These are phyloP conservation scores for Campopleginae sp. DNA, from an alignment of 2,888 invertebrate genomes.

Conservation along the genomic window DNA sequence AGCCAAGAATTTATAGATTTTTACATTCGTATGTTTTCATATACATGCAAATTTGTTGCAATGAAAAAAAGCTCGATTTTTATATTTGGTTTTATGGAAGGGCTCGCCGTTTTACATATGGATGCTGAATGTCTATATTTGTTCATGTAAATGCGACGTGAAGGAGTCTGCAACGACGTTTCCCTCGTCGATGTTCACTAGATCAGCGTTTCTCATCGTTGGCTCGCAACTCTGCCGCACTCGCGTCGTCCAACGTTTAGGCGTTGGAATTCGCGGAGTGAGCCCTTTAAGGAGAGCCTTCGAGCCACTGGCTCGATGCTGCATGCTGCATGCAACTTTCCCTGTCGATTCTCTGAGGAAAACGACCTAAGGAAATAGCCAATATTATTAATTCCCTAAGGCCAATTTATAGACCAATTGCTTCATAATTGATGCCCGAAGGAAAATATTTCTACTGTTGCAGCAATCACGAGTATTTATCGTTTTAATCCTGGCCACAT, in stretches of 20 bases:
- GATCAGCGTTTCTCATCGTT: not conserved
- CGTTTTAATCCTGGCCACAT: conserved; percentile 31
- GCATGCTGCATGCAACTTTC: not conserved
- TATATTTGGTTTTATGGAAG: not conserved
- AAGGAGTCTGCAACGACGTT: not conserved
- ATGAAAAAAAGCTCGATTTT: not conserved
- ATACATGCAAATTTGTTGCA: not conserved
- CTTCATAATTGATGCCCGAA: conserved; percentile 54
- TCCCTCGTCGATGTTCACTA: not conserved
- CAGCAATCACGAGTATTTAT: not conserved
- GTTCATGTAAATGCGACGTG: not conserved
- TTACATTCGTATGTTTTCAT: not conserved
- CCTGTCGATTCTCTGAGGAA: not conserved
- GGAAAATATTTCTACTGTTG: conserved; percentile 33
- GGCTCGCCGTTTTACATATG: not conserved
- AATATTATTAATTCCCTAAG: conserved; percentile 30
- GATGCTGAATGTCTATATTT: not conserved
- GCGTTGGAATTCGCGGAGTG: not conserved
- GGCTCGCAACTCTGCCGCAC: not conserved
- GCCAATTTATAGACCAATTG: conserved; percentile 49
- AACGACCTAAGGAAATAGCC: not conserved
- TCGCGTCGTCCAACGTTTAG: conserved; percentile 3
- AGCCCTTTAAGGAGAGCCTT: not conserved
- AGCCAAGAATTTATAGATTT: conserved; percentile 14
- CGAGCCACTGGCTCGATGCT: not conserved